Evolutionary conservation across 2,888 invertebrate genomes (phyloP), one percentile per base, ranked within the genome.

Genomic region (Quadroppia sp.): DNA sequence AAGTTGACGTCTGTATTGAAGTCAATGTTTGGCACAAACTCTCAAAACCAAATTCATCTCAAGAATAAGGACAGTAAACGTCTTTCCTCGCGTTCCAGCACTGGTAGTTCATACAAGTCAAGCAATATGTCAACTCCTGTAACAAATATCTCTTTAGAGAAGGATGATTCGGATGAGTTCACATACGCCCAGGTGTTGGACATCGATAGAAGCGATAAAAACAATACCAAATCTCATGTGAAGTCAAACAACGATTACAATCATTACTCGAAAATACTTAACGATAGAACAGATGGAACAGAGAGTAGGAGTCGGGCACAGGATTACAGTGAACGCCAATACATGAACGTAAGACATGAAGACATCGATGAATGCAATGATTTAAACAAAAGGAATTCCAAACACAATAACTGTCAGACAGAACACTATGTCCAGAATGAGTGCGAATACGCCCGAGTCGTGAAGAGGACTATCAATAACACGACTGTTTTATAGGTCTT

Each of bases 361-460:
- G 59, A 61, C 17, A 23, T 28, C 2, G 28, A 56, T 20, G 56
- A 59, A 6, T 15, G 15, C 9, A 64, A 36, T 36, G 36, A n/a
- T 1, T 64, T 20, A 9, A 64, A 64, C n/a, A 64, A 36, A 64
- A 11, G 2, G 1, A 64, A 59, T 28, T 30, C 1, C 1, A 36
- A 36, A 2, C 6, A 32, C 2, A 64, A 36, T 40, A 36, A 20
- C 25, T 64, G 6, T n/a, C 64, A 75, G 7, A 76, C 76, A n/a
- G 59, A 72, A 23, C 78, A 78, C 74, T 77, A 76, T 32, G 42
- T 77, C 15, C 75, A 76, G 53, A 78, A 77, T 75, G 77, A 77
- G 69, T 75, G 74, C 30, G 77, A 77, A 73, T 78, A 78, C 76
- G 78, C 78, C 13, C 73, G 76, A 25, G 74, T 78, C 28, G 69